These are phyloP conservation scores for Delichon dasypus DNA, from an alignment of 2,797 vertebrate genomes.

Conservation along the genomic window DNA sequence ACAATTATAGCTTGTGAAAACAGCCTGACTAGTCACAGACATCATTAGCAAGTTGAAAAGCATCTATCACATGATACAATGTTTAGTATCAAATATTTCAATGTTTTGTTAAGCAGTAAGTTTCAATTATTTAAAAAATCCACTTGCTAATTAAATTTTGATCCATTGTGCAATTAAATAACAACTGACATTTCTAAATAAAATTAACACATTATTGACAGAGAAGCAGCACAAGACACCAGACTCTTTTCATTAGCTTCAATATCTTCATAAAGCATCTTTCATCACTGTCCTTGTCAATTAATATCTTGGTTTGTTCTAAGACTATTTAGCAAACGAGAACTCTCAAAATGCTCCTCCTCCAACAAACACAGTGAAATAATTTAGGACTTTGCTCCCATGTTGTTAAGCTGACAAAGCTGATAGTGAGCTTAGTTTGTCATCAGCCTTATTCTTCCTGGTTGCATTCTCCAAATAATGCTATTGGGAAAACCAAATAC, in stretches of 20 bases:
- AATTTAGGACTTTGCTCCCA: neutral
- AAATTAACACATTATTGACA: neutral
- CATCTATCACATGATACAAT: neutral
- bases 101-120: neutral
- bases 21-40: neutral
- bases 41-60: slow-evolving; percentile 23
- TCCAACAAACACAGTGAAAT: neutral
- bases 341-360: neutral
- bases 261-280: neutral
- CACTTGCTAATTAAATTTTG: neutral
- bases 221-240: neutral
- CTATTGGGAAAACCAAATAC: neutral
- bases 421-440: neutral
- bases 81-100: slow-evolving; percentile 4
- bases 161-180: slow-evolving; percentile 12
- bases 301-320: neutral
- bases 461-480: neutral
- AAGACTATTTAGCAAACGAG: neutral
- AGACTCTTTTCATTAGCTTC: neutral
- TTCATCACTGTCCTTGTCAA: neutral
- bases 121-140: neutral
- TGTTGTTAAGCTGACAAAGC: neutral
- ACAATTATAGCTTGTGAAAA: neutral
- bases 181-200: slow-evolving; percentile 11
- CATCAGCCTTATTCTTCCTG: neutral